Evolutionary conservation across 2,797 vertebrate genomes (phyloP).

Genomic region (Psittacula derbiana): DNA sequence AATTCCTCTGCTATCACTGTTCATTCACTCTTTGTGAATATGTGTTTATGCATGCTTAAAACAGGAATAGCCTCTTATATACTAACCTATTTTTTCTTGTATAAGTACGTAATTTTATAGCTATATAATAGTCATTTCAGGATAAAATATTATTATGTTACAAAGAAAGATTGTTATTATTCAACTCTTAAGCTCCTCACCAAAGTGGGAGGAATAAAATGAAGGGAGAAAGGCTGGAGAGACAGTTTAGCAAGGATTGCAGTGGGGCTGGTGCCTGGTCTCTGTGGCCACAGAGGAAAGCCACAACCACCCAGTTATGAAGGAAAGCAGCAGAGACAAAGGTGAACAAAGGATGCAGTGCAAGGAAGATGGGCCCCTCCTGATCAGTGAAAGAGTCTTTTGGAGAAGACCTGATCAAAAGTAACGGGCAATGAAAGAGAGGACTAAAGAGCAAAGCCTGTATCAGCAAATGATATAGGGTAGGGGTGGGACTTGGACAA

Average conservation of each 20-base stretch:
- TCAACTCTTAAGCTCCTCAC: background rate
- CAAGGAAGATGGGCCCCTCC: background rate
- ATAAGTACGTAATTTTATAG: background rate
- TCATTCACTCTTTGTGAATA: background rate
- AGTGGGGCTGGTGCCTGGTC: background rate
- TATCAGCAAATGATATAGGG: background rate
- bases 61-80: background rate
- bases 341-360: background rate
- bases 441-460: background rate
- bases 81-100: background rate
- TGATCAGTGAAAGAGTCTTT: background rate
- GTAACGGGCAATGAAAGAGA: background rate
- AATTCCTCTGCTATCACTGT: background rate
- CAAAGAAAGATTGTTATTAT: background rate
- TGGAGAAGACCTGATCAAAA: background rate
- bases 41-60: background rate
- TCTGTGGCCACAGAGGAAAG: background rate
- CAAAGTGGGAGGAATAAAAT: background rate
- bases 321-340: background rate
- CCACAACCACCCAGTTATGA: background rate
- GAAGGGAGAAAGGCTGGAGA: background rate
- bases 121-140: background rate
- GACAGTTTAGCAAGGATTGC: background rate
- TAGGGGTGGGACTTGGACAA: background rate
- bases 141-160: background rate